Evolutionary conservation across 2,797 vertebrate genomes (phyloP).

Genomic region (Loriculus beryllinus): DNA sequence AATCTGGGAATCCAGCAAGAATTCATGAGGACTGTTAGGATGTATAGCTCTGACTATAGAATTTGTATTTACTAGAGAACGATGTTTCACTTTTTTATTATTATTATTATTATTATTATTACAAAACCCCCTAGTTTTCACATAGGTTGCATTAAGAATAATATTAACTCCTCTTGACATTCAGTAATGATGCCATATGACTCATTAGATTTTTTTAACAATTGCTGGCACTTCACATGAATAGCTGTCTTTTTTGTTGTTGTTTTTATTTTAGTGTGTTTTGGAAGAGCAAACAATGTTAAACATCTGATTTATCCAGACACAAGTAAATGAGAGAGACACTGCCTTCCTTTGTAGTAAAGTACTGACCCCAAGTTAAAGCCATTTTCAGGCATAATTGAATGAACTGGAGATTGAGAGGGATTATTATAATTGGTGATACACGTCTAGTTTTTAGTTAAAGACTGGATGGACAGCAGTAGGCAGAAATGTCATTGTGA

Average conservation of each 20-base stretch:
- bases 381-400: not conserved
- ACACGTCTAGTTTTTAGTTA: not conserved
- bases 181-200: not conserved
- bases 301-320: conserved; percentile 16
- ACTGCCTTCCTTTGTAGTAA: conserved; percentile 8
- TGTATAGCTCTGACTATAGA: not conserved
- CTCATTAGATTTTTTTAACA: not conserved
- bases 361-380: conserved; percentile 18
- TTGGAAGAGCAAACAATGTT: not conserved
- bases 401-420: conserved; percentile 19
- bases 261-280: not conserved
- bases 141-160: not conserved
- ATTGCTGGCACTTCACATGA: not conserved
- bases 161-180: not conserved
- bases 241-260: not conserved
- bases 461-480: not conserved
- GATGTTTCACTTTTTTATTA: not conserved
- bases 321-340: conserved; percentile 1
- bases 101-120: not conserved
- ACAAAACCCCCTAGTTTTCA: not conserved
- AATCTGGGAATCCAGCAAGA: not conserved
- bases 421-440: conserved; percentile 25
- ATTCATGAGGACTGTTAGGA: not conserved
- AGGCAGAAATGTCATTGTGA: conserved; percentile 33
- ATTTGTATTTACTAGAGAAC: not conserved